phyloP scores from a whole-genome alignment of 2,113 vertebrate species.

The Thermophis baileyi region DNA sequence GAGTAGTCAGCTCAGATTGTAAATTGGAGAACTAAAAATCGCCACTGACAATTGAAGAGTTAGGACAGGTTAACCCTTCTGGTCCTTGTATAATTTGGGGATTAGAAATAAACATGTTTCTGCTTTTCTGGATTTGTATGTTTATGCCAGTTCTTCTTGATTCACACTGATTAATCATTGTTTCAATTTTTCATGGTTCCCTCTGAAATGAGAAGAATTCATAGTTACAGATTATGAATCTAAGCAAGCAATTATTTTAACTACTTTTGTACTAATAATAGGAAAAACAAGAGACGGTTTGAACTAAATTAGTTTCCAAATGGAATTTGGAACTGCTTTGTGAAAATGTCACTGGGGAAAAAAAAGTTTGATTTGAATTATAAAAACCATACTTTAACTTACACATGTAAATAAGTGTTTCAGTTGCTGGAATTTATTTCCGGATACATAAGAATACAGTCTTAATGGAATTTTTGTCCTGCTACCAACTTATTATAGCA shows the following conservation, averaged over 20 bases:
- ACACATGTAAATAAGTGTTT: not conserved
- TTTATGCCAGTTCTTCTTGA: not conserved
- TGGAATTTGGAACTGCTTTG: not conserved
- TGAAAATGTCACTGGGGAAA: not conserved
- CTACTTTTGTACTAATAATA: not conserved
- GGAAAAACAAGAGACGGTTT: not conserved
- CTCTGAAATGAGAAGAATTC: not conserved
- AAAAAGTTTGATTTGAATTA: not conserved
- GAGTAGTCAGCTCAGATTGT: not conserved
- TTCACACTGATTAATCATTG: not conserved
- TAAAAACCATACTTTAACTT: not conserved
- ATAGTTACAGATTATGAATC: not conserved
- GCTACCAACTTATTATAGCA: not conserved
- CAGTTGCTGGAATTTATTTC: not conserved
- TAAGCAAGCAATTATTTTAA: not conserved
- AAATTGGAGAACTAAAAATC: not conserved
- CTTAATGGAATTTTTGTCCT: not conserved
- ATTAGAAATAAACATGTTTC: not conserved
- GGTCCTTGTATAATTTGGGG: not conserved
- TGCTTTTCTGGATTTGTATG: not conserved
- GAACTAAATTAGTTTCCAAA: not conserved
- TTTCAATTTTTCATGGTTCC: conserved; percentile 5
- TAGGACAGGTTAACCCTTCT: not conserved
- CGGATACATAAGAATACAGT: not conserved
- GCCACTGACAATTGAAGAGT: not conserved